A percentile compares a stretch with the other conserved stretches of the same genome.
Evolutionary conservation across 2,113 vertebrate species (phyloP).

Genomic region (Dicentrarchus labrax): DNA sequence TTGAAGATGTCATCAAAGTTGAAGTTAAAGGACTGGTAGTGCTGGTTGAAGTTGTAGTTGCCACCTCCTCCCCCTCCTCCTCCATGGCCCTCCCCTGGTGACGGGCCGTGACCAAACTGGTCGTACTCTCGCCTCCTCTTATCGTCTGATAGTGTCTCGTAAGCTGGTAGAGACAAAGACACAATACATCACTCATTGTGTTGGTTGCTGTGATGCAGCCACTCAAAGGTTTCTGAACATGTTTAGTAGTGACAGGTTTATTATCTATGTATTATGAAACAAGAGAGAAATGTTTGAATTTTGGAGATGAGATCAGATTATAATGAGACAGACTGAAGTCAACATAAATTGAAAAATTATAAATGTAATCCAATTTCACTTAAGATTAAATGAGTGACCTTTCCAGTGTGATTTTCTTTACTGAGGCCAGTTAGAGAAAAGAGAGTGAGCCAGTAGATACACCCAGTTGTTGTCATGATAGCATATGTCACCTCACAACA

Average conservation of each 20-base stretch:
- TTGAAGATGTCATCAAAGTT: constrained; percentile 96
- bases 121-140: constrained; percentile 92
- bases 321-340: too few species aligned
- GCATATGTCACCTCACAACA: neutral
- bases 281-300: neutral
- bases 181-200: neutral
- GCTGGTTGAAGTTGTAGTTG: constrained; percentile 86
- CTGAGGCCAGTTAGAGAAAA: neutral
- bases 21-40: constrained; percentile 90
- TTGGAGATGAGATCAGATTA: neutral
- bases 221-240: neutral
- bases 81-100: constrained; percentile 69
- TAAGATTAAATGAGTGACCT: too few species aligned
- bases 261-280: neutral
- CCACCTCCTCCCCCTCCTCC: constrained; percentile 67
- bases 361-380: too few species aligned
- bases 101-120: constrained; percentile 85
- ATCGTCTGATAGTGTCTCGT: constrained; percentile 94
- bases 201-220: neutral
- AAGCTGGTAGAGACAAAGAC: constrained; percentile 85
- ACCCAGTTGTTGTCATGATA: neutral
- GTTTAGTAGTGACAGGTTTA: neutral
- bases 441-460: too few species aligned
- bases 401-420: neutral
- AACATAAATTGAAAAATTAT: too few species aligned